phyloP scores from a whole-genome alignment of 2,888 invertebrate species.

The Heliconius ismenius region DNA sequence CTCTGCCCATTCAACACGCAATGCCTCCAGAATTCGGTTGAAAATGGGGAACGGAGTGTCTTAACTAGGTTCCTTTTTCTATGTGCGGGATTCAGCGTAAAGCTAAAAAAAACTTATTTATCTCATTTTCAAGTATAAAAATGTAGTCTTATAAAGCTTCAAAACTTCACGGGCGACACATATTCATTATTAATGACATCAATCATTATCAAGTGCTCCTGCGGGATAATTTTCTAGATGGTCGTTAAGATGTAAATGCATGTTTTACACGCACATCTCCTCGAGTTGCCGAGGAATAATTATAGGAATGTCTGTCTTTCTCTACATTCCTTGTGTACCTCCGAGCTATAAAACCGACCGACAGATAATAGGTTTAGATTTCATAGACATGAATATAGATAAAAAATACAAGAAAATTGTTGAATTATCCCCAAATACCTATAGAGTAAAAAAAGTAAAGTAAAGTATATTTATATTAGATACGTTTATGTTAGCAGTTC shows the following conservation, averaged over 20 bases:
- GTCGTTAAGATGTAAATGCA: conserved; percentile 40
- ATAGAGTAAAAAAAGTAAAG: not conserved
- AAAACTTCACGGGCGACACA: not conserved
- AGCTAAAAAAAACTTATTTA: not conserved
- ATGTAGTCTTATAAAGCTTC: not conserved
- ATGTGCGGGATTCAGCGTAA: no score
- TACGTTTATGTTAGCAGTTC: not conserved
- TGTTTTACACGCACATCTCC: conserved; percentile 36
- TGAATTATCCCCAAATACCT: not conserved
- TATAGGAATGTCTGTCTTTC: conserved; percentile 45
- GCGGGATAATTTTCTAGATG: conserved; percentile 9
- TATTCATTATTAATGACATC: conserved; percentile 24
- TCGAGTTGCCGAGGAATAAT: conserved; percentile 37
- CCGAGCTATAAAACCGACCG: conserved; percentile 41
- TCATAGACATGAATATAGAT: not conserved
- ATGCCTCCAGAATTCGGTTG: no score
- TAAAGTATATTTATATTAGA: no score
- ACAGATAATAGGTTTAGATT: conserved; percentile 2
- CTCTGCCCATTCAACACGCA: no score
- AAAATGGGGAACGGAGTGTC: no score
- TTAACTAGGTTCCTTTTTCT: no score
- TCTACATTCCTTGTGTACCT: conserved; percentile 40
- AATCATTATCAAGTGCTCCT: conserved; percentile 18
- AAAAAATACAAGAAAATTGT: not conserved
- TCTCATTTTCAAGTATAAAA: not conserved